Base-by-base conservation (phyloP, 1,140 invertebrate genomes). In the Drosophila paulistorum region DNA sequence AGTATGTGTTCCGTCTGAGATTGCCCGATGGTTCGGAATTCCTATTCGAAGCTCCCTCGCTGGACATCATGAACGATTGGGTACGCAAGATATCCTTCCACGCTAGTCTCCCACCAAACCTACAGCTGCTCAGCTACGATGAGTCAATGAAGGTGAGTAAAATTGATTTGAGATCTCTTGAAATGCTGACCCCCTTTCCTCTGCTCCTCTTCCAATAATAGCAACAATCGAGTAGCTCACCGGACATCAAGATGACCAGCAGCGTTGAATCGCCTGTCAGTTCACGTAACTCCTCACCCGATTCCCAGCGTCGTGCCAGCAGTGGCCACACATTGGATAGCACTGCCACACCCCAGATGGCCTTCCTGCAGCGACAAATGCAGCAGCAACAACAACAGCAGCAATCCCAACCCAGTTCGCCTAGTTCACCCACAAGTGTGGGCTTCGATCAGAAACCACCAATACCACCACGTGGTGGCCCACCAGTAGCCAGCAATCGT, bases 31-130 rank as follows among this genome's bases (percentile, higher is more conserved):
- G 97, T 5, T 96, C 98, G 0, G 98, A 99, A 92, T 99, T 97
- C 93, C 93, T 99, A 33, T 98, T 99, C 90, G 93, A 97, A 58
- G 96, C 97, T 57, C 92, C 94, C 1, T 95, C 93, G 62, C 94
- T 95, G 45, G 94, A 95, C 1, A 95, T 96, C 69, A 96, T 99
- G 95, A 94, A 95, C 75, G 97, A 98, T 62, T 99, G 98, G 98
- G 95, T 99, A 1, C 96, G 96, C 79, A 98, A 98, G 93, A 96
- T 99, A 73, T 95, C 95, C 39, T 99, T 99, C 94, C 97, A 98
- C 92, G 98, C 98, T n/a, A 94, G 95, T 81, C 93, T 98, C 68
- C 96, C 97, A 23, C 98, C 98, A 6, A 96, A 95, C 85, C 93
- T 97, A 92, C 98, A 98, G 92, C 93, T 98, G 1, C 93, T 97